Evolutionary conservation across 2,888 invertebrate genomes (phyloP).

Genomic region (Cylloceria caligata): DNA sequence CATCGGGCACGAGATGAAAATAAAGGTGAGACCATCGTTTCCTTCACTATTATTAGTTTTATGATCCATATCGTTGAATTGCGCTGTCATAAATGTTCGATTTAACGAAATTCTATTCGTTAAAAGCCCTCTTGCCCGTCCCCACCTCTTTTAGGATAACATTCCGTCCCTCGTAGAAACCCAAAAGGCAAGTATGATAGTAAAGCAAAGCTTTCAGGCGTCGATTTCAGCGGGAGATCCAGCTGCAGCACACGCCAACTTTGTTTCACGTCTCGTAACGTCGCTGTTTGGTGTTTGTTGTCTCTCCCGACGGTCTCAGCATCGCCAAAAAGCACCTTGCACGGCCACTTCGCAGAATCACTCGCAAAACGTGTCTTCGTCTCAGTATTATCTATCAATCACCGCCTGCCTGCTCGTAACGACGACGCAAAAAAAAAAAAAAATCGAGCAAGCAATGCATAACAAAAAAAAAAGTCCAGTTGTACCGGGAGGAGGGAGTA

Average conservation of each 20-base stretch:
- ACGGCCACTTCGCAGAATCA: slow-evolving; percentile 78
- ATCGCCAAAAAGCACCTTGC: slow-evolving; percentile 77
- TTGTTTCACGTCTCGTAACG: slow-evolving; percentile 33
- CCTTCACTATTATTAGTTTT: slow-evolving; percentile 39
- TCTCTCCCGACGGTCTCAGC: slow-evolving; percentile 44
- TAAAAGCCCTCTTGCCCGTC: background rate
- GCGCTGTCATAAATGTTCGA: slow-evolving; percentile 5
- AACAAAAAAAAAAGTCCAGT: slow-evolving; percentile 40
- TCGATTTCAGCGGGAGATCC: slow-evolving; percentile 40
- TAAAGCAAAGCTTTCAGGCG: background rate
- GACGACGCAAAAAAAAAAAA: slow-evolving; percentile 71
- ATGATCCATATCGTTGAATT: slow-evolving; percentile 20
- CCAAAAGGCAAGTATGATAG: slow-evolving; percentile 19
- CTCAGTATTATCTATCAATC: slow-evolving; percentile 71
- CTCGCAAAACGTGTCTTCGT: slow-evolving; percentile 63
- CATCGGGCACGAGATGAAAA: slow-evolving; percentile 6
- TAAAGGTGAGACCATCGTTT: slow-evolving; percentile 64
- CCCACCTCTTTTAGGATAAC: background rate
- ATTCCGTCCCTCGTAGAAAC: background rate
- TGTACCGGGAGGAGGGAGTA: slow-evolving; percentile 54
- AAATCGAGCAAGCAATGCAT: slow-evolving; percentile 66
- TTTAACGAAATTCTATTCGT: slow-evolving; percentile 15
- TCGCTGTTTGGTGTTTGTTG: slow-evolving; percentile 16
- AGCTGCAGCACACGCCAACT: slow-evolving; percentile 4
- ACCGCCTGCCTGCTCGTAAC: slow-evolving; percentile 78